A percentile compares a stretch with the other conserved stretches of the same genome.
phyloP scores from a whole-genome alignment of 2,797 vertebrate genomes.

The Sylvilagus floridanus region DNA sequence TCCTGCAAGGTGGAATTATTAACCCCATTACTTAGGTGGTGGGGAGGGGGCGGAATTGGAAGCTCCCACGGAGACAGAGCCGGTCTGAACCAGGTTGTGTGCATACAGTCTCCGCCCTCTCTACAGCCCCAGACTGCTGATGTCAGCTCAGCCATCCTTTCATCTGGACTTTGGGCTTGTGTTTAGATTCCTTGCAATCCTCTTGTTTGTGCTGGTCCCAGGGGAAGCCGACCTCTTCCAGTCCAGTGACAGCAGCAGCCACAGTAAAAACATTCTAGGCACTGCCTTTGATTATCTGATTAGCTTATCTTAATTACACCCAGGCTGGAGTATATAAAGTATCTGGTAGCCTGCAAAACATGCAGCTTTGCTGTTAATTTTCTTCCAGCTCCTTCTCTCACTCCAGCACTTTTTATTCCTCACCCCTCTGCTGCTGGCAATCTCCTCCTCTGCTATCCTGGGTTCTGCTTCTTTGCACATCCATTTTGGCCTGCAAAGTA shows the following conservation, averaged over 20 bases:
- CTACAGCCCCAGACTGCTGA: slow-evolving; percentile 10
- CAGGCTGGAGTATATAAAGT: slow-evolving; percentile 34
- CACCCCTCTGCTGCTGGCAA: background rate
- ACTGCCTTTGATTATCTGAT: background rate
- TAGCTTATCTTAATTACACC: slow-evolving; percentile 63
- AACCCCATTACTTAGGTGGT: background rate
- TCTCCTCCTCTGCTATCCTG: slow-evolving; percentile 17
- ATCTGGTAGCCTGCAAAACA: background rate
- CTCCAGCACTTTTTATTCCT: background rate
- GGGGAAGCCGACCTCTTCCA: slow-evolving; percentile 2
- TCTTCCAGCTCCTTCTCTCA: slow-evolving; percentile 42
- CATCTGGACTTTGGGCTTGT: background rate
- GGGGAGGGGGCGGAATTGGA: background rate
- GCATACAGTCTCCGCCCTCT: background rate
- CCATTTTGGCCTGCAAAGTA: background rate
- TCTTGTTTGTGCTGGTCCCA: background rate
- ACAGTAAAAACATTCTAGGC: background rate
- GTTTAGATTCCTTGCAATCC: slow-evolving; percentile 26
- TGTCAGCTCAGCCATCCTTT: background rate
- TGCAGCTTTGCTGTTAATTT: background rate
- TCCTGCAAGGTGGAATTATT: background rate
- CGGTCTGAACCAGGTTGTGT: accelerated
- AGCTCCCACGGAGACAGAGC: background rate
- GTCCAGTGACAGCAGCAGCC: background rate
- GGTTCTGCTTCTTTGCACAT: slow-evolving; percentile 43